Evolutionary conservation across 2,113 vertebrate species (phyloP).

Genomic region (Dryoscopus gambensis): DNA sequence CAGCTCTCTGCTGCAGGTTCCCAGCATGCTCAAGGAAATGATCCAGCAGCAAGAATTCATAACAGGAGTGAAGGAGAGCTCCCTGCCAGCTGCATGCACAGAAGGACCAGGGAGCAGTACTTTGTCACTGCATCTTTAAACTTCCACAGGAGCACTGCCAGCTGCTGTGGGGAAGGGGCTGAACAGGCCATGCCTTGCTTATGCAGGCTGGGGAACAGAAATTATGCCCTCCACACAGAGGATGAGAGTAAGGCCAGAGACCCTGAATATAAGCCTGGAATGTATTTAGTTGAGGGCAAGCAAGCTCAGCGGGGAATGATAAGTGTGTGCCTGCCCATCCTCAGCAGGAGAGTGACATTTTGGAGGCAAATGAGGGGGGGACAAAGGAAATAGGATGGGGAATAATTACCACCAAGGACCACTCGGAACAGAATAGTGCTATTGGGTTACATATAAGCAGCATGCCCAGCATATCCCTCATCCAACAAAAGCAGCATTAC

Average conservation of each 20-base stretch:
- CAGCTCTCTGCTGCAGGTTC: background rate
- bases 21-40: fast-evolving
- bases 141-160: fast-evolving
- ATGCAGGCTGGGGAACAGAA: background rate
- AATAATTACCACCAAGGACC: conserved; percentile 61
- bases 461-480: conserved; percentile 38
- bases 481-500: conserved; percentile 65
- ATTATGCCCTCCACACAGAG: background rate
- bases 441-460: conserved; percentile 32
- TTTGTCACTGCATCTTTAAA: background rate
- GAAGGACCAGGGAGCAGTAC: background rate
- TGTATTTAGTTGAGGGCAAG: conserved; percentile 56
- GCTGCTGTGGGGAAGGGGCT: background rate
- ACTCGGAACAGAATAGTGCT: conserved; percentile 7
- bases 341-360: conserved; percentile 48
- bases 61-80: background rate
- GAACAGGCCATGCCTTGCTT: background rate
- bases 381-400: conserved; percentile 30
- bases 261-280: conserved; percentile 28
- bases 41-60: background rate
- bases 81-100: background rate
- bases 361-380: conserved; percentile 8
- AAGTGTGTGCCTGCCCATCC: conserved; percentile 46
- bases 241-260: conserved; percentile 1
- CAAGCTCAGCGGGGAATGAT: conserved; percentile 52